Percentiles rank a stretch among this genome's conserved stretches.
Conservation (phyloP, 2,113 vertebrate genomes). For the Chaenogobius annularis region DNA sequence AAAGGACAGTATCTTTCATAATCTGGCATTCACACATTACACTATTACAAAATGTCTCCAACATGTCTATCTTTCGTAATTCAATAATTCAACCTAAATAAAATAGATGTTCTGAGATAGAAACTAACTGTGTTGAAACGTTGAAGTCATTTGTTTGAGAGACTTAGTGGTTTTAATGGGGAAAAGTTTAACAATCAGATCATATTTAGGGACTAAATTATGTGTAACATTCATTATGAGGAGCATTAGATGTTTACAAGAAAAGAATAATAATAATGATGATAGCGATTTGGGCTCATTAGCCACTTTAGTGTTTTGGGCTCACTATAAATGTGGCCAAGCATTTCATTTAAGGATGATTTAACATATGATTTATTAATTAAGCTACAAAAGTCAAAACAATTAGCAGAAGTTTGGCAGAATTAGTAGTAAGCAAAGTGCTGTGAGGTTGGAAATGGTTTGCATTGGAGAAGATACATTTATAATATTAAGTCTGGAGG, state of each 20-base stretch:
- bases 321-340: neutral
- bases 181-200: conserved; percentile 8
- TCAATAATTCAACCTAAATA: neutral
- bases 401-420: neutral
- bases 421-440: neutral
- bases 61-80: neutral
- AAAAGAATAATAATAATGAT: conserved; percentile 6
- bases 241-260: conserved; percentile 4
- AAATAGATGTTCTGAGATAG: neutral
- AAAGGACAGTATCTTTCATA: neutral
- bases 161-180: conserved; percentile 8
- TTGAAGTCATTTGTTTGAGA: neutral
- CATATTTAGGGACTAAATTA: conserved; percentile 13
- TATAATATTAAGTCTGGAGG: no score
- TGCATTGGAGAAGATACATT: neutral
- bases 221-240: conserved; percentile 18
- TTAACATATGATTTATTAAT: conserved; percentile 8
- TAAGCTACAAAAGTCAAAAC: neutral
- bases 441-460: neutral
- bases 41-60: neutral
- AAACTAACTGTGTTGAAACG: neutral
- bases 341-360: conserved; percentile 3
- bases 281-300: conserved; percentile 8
- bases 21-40: neutral
- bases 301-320: conserved; percentile 3